Conservation (phyloP, 2,888 invertebrate genomes). For the Pinctada fucata region DNA sequence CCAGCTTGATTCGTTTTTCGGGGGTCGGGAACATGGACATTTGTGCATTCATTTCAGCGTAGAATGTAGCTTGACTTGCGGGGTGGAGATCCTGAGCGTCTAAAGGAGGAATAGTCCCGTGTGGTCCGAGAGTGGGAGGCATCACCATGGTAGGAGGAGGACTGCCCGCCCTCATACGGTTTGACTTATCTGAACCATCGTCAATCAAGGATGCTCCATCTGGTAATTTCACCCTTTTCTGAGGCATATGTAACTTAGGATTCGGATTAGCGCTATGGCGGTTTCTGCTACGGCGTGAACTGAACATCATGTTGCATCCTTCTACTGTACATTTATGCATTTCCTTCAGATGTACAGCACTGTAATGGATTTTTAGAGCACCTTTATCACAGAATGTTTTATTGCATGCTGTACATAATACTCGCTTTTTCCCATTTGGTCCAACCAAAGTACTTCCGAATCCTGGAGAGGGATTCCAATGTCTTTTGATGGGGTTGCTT, state of each 20-base stretch:
- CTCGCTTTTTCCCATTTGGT: constrained; percentile 87
- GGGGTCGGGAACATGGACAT: constrained; percentile 66
- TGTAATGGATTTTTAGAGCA: constrained; percentile 98
- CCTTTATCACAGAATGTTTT: constrained; percentile 99
- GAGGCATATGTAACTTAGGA: constrained; percentile 97
- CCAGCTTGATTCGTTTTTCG: constrained; percentile 66
- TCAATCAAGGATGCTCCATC: constrained; percentile 77
- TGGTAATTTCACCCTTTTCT: constrained; percentile 88
- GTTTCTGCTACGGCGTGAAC: constrained; percentile 95
- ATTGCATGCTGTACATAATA: constrained; percentile 97
- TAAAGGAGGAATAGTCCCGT: constrained; percentile 51
- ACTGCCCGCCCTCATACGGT: constrained; percentile 43
- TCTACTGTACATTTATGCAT: constrained; percentile 99
- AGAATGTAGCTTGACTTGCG: constrained; percentile 60
- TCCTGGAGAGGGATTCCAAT: constrained; percentile 76
- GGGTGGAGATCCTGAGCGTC: constrained; percentile 54
- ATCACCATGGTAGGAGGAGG: constrained; percentile 60
- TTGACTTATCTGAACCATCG: constrained; percentile 50
- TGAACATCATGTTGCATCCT: constrained; percentile 99
- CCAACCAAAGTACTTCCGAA: constrained; percentile 74
- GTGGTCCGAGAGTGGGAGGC: constrained; percentile 49
- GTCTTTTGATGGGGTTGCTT: constrained; percentile 76
- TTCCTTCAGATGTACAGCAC: constrained; percentile 97
- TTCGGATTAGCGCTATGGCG: constrained; percentile 98
- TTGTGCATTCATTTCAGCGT: constrained; percentile 64